These are phyloP conservation scores for Bombus balteatus DNA, from an alignment of 1,140 invertebrate species.

Conservation along the genomic window DNA sequence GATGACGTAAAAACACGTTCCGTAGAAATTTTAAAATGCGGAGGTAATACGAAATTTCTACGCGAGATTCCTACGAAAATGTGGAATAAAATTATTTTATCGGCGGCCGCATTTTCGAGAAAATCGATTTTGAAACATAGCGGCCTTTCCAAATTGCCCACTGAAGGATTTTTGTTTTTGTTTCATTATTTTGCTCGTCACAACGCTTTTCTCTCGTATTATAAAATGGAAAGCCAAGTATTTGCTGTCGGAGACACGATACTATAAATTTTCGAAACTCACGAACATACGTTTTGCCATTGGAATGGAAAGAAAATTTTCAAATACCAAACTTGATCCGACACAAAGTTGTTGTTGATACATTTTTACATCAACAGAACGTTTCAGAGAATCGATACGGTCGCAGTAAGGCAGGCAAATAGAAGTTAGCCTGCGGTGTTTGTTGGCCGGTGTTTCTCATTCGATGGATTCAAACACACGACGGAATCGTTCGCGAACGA, in stretches of 20 bases:
- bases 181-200: background rate
- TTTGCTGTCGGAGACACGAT: too few relatives aligned
- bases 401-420: background rate
- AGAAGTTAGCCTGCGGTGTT: constrained; percentile 9
- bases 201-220: background rate
- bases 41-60: background rate
- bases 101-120: background rate
- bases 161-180: background rate
- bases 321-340: too few relatives aligned
- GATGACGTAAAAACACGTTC: background rate
- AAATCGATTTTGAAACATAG: background rate
- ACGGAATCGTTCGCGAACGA: background rate
- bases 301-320: background rate
- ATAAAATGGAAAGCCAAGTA: too few relatives aligned
- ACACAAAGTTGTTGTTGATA: background rate
- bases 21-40: background rate
- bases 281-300: too few relatives aligned
- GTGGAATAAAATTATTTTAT: background rate
- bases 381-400: background rate
- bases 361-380: background rate
- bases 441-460: background rate
- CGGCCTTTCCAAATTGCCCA: background rate
- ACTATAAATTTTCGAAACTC: too few relatives aligned
- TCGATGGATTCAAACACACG: background rate
- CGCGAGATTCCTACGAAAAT: background rate